phyloP scores from a whole-genome alignment of 2,888 invertebrate species.

The Urechis unicinctus region DNA sequence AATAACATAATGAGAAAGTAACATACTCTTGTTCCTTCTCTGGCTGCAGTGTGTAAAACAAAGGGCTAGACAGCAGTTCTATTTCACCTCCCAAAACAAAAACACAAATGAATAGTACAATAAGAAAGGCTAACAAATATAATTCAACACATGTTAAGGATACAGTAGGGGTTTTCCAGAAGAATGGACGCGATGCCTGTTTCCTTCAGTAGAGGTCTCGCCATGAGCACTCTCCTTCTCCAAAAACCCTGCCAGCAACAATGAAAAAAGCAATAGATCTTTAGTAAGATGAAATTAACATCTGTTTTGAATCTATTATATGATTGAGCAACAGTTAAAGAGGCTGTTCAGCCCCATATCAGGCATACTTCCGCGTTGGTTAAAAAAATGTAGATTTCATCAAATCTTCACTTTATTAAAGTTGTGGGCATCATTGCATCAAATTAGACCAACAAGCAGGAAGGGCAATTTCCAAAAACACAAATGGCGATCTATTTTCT shows the following conservation, averaged over 20 bases:
- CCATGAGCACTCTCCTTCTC: conserved; percentile 82
- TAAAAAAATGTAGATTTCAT: too few species aligned
- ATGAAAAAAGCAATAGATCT: neutral
- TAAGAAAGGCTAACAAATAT: neutral
- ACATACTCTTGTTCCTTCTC: neutral
- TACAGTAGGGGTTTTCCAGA: conserved; percentile 81
- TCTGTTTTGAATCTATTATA: too few species aligned
- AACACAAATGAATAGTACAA: neutral
- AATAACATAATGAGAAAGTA: neutral
- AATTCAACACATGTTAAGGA: conserved; percentile 26
- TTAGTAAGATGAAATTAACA: neutral
- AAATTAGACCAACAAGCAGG: too few species aligned
- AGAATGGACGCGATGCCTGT: conserved; percentile 87
- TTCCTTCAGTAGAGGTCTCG: conserved; percentile 82
- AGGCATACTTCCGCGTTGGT: too few species aligned
- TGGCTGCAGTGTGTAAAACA: neutral
- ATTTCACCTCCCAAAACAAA: too few species aligned
- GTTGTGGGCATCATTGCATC: too few species aligned
- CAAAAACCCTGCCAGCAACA: conserved; percentile 70
- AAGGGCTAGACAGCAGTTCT: too few species aligned
- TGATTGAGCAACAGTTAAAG: too few species aligned
- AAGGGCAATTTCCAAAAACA: too few species aligned
- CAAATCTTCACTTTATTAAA: too few species aligned
- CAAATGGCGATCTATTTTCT: too few species aligned
- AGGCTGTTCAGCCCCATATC: too few species aligned